Evolutionary conservation across 23 tunicate genomes (phyloP).

Genomic region (Styela clava): DNA sequence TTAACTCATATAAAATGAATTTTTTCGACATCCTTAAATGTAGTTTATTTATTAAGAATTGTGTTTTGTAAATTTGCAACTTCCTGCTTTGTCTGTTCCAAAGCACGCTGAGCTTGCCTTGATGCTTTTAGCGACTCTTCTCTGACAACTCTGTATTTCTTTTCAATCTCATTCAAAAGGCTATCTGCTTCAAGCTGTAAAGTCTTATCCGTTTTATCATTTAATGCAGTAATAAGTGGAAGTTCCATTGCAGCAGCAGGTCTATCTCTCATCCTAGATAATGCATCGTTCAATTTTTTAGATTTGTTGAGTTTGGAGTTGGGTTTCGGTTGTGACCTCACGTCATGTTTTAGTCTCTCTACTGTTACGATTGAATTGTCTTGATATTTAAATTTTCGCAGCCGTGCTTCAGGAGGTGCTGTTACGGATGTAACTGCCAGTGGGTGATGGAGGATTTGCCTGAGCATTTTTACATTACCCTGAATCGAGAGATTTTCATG

Average conservation of each 20-base stretch:
- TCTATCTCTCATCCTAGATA: conserved; percentile 41
- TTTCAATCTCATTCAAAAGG: conserved; percentile 49
- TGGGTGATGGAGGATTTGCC: conserved; percentile 58
- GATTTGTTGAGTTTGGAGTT: neutral
- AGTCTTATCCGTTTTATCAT: neutral
- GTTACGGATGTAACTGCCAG: conserved; percentile 4
- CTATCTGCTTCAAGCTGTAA: conserved; percentile 50
- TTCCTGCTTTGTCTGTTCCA: conserved; percentile 34
- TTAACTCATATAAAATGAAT: too few relatives aligned
- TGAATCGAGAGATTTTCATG: conserved; percentile 56
- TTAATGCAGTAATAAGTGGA: conserved; percentile 50
- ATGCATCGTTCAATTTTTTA: conserved; percentile 21
- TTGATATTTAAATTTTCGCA: neutral
- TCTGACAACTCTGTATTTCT: conserved; percentile 81
- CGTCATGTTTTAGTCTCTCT: conserved; percentile 11
- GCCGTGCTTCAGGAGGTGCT: conserved; percentile 9
- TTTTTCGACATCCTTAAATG: too few relatives aligned
- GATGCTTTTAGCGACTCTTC: conserved; percentile 80
- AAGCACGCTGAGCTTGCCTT: conserved; percentile 47
- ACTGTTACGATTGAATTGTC: neutral
- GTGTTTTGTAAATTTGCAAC: conserved; percentile 13
- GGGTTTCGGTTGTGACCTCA: conserved; percentile 11
- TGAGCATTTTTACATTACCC: conserved; percentile 66
- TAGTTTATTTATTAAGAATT: neutral
- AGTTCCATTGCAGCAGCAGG: conserved; percentile 39